Evolutionary conservation across 2,113 vertebrate species (phyloP).

Genomic region (Aviceda subcristata): DNA sequence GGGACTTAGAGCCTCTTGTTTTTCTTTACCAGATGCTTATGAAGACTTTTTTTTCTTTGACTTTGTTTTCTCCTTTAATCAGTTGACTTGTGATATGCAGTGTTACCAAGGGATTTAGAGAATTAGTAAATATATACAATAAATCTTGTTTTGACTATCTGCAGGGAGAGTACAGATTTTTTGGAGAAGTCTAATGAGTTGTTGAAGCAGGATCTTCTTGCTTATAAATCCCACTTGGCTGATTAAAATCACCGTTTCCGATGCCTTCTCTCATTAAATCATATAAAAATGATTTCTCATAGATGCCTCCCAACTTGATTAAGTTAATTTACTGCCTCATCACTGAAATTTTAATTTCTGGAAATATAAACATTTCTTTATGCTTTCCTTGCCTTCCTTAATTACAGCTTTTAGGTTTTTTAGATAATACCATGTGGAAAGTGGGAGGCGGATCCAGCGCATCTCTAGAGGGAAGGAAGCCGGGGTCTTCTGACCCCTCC

Average conservation of each 20-base stretch:
- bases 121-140: not conserved
- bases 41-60: not conserved
- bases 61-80: not conserved
- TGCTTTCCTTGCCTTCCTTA: not conserved
- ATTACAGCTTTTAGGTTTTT: not conserved
- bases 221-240: not conserved
- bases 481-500: not conserved
- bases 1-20: not conserved
- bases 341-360: not conserved
- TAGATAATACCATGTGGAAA: accelerated
- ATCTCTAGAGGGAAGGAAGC: not conserved
- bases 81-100: not conserved
- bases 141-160: not conserved
- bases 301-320: constrained; percentile 19
- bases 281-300: not conserved
- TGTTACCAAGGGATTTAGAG: not conserved
- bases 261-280: not conserved
- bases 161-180: not conserved
- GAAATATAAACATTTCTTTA: not conserved
- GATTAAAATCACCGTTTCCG: not conserved
- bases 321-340: not conserved
- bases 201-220: not conserved
- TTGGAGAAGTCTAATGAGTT: not conserved
- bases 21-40: not conserved
- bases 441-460: accelerated